These are phyloP conservation scores for Nemapogon koenigi DNA, from an alignment of 2,888 invertebrate genomes.

Conservation along the genomic window DNA sequence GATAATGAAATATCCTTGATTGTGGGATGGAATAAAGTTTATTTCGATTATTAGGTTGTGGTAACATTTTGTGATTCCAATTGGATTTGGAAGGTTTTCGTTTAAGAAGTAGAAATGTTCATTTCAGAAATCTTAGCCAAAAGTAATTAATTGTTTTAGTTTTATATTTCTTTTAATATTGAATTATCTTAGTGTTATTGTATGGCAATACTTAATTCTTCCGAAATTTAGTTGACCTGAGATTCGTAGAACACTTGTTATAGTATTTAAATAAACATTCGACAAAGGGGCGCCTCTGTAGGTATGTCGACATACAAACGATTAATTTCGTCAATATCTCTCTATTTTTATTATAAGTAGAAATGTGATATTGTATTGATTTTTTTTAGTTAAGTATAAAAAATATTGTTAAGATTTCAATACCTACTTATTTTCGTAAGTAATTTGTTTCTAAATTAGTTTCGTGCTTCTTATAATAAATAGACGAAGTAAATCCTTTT, in stretches of 20 bases:
- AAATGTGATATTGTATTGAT: conserved; percentile 62
- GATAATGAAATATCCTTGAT: no score
- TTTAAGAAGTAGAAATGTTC: background rate
- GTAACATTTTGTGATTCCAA: conserved; percentile 32
- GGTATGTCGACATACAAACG: background rate
- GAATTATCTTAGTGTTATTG: conserved; percentile 22
- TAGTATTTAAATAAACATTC: background rate
- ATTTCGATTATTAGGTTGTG: conserved; percentile 45
- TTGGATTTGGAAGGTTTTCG: conserved; percentile 13
- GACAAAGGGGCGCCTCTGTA: background rate
- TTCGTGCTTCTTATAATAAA: no score
- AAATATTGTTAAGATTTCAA: conserved; percentile 52
- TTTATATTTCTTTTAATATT: conserved; percentile 44
- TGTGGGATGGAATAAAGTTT: no score
- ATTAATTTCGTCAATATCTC: conserved; percentile 52
- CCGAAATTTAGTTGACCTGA: conserved; percentile 31
- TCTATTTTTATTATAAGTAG: conserved; percentile 66
- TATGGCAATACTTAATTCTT: conserved; percentile 56
- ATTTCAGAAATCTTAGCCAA: conserved; percentile 46
- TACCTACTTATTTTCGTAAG: conserved; percentile 53
- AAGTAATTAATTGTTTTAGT: conserved; percentile 29
- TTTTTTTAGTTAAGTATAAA: conserved; percentile 52
- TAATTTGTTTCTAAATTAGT: conserved; percentile 51
- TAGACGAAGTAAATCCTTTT: no score
- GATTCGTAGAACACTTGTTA: no score